A percentile compares a stretch with the other conserved stretches of the same genome.
Evolutionary conservation across 1,140 invertebrate genomes (phyloP).

Genomic region (Drosophila neocordata): DNA sequence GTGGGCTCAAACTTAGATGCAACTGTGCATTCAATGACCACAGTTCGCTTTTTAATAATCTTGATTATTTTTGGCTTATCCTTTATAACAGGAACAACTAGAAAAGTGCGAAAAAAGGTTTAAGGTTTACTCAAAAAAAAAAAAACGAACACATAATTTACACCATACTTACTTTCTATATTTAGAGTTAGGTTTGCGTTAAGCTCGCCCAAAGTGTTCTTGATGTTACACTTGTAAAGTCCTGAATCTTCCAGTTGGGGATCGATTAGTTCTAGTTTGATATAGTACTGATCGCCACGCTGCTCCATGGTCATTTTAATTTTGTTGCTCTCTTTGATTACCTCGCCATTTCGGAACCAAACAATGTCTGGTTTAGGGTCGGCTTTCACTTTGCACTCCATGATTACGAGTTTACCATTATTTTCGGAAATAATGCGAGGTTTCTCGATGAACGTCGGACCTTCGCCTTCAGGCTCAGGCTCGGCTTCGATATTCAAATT

Average conservation of each 20-base stretch:
- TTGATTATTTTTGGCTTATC: constrained; percentile 95
- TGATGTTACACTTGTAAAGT: constrained; percentile 98
- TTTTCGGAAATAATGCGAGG: constrained; percentile 93
- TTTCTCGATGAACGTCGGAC: constrained; percentile 99
- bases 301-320: constrained; percentile 89
- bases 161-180: constrained; percentile 93
- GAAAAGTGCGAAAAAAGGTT: constrained; percentile 54
- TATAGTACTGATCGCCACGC: constrained; percentile 93
- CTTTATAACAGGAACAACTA: constrained; percentile 96
- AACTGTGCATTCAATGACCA: constrained; percentile 95
- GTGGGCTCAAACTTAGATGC: constrained; percentile 94
- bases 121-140: too few species aligned
- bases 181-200: constrained; percentile 98
- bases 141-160: neutral
- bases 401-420: constrained; percentile 97
- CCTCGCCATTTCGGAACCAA: constrained; percentile 94
- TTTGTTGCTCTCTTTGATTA: constrained; percentile 91
- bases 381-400: constrained; percentile 98
- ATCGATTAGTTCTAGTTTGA: constrained; percentile 94
- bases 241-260: constrained; percentile 97
- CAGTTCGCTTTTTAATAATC: constrained; percentile 94
- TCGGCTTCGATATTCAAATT: constrained; percentile 99
- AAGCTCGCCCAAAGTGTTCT: constrained; percentile 97
- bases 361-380: constrained; percentile 96
- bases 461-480: constrained; percentile 94